Percentiles rank a stretch among this genome's conserved stretches.
These are phyloP conservation scores for Perca schrenkii DNA, from an alignment of 2,113 vertebrate genomes.

Conservation along the genomic window DNA sequence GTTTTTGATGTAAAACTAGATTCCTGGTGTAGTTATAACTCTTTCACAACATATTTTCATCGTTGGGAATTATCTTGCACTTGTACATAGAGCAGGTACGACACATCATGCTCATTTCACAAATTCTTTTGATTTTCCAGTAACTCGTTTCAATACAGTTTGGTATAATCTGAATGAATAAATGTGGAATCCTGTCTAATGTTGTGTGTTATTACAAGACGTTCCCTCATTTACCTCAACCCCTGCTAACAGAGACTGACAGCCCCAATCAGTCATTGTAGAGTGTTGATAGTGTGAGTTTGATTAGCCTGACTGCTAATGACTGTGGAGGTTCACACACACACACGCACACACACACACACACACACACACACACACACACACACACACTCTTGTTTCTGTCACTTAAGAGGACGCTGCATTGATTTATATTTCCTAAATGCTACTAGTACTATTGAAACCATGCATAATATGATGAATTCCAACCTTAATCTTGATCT, in stretches of 20 bases:
- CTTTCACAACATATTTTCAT: neutral
- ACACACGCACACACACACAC: constrained; percentile 26
- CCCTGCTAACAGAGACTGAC: constrained; percentile 42
- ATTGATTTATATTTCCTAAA: neutral
- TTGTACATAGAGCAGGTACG: neutral
- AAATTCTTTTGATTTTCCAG: neutral
- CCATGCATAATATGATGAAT: neutral
- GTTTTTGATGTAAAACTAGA: neutral
- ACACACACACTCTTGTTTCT: neutral
- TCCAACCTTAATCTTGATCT: neutral
- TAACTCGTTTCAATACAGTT: constrained; percentile 1
- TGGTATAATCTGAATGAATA: neutral
- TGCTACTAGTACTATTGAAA: neutral
- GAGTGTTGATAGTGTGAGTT: constrained; percentile 63
- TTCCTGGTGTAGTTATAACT: neutral
- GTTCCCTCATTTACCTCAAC: constrained; percentile 14
- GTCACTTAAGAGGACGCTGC: constrained; percentile 1
- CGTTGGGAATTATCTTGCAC: neutral
- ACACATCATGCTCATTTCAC: neutral
- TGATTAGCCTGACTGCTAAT: constrained; percentile 64
- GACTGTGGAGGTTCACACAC: constrained; percentile 21
- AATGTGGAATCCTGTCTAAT: neutral
- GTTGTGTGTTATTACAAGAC: constrained; percentile 8
- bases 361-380: constrained; percentile 6
- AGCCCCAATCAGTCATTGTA: constrained; percentile 50